Percentiles rank a stretch among this genome's conserved stretches.
Evolutionary conservation across 2,113 vertebrate genomes (phyloP).

Genomic region (Tetrax tetrax): DNA sequence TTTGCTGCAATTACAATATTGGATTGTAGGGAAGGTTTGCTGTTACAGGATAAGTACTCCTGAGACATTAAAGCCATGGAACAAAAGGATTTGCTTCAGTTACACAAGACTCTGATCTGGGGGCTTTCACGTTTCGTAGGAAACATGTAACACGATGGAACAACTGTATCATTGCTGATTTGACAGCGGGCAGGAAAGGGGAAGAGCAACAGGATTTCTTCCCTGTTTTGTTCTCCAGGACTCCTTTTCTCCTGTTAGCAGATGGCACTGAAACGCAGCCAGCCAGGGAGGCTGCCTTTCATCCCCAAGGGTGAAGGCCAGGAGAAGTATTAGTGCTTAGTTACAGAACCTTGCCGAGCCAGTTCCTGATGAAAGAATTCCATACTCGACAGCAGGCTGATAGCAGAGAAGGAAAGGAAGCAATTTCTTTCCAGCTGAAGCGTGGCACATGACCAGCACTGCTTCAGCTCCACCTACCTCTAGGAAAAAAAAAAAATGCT

Average conservation of each 20-base stretch:
- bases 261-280: not conserved
- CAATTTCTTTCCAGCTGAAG: not conserved
- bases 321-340: not conserved
- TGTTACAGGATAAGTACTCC: not conserved
- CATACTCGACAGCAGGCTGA: not conserved
- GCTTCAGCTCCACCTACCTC: not conserved
- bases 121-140: not conserved
- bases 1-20: not conserved
- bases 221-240: not conserved
- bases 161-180: not conserved
- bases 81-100: not conserved
- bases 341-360: slow-evolving; percentile 11
- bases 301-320: not conserved
- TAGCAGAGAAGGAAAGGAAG: not conserved
- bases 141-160: not conserved
- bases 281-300: not conserved
- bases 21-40: not conserved
- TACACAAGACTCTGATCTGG: not conserved
- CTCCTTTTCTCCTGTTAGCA: not conserved
- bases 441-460: not conserved
- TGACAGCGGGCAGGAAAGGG: not conserved
- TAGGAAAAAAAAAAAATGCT: not conserved
- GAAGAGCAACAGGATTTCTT: not conserved
- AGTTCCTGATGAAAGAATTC: not conserved
- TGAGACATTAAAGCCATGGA: not conserved